Evolutionary conservation across 1,140 invertebrate genomes (phyloP).

Genomic region (Cydia pomonella): DNA sequence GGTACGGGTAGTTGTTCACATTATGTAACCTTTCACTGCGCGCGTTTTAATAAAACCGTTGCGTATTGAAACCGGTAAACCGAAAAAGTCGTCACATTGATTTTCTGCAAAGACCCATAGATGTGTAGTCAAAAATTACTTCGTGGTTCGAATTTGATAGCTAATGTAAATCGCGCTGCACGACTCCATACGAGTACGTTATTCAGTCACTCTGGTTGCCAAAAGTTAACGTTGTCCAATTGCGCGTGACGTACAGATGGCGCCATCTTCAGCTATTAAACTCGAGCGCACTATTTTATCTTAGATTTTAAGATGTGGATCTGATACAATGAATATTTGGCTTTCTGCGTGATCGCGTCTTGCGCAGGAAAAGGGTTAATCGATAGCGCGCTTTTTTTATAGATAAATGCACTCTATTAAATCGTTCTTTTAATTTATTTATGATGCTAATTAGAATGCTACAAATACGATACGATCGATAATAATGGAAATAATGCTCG

Average conservation of each 20-base stretch:
- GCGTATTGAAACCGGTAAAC: neutral
- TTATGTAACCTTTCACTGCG: neutral
- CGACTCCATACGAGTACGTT: too few relatives aligned
- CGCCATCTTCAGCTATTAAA: too few relatives aligned
- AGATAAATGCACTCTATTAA: conserved; percentile 18
- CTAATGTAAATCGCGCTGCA: too few relatives aligned
- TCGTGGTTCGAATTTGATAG: too few relatives aligned
- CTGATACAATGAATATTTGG: too few relatives aligned
- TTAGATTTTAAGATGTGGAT: too few relatives aligned
- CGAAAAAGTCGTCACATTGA: neutral
- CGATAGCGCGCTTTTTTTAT: neutral
- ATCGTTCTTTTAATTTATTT: neutral
- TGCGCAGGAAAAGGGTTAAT: neutral
- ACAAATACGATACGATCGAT: neutral
- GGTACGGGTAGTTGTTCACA: neutral
- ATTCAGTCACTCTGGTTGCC: too few relatives aligned
- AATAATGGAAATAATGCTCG: neutral
- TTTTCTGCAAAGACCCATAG: too few relatives aligned
- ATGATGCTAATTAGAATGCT: neutral
- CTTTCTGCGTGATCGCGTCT: neutral
- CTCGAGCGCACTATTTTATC: too few relatives aligned
- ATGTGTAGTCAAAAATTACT: too few relatives aligned
- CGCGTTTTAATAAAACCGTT: neutral
- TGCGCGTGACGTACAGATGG: too few relatives aligned
- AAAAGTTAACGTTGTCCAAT: too few relatives aligned